A percentile compares a stretch with the other conserved stretches of the same genome.
Conservation (phyloP, 2,113 vertebrate genomes). For the Redunca redunca region DNA sequence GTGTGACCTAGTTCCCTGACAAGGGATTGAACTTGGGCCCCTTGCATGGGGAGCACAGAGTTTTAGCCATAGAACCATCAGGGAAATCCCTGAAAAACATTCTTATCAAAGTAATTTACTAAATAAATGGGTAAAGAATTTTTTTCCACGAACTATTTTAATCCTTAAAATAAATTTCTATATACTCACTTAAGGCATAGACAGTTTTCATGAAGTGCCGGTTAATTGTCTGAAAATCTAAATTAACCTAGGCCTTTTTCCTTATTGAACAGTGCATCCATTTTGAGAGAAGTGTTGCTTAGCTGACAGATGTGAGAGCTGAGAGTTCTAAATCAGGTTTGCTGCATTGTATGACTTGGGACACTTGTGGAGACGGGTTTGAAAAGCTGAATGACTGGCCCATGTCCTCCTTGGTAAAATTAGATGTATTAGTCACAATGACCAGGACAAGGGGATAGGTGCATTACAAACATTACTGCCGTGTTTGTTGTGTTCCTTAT, state of each 20-base stretch:
- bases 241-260: background rate
- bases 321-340: background rate
- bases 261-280: background rate
- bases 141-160: background rate
- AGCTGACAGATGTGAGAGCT: background rate
- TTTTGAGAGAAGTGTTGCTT: background rate
- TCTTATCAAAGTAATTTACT: background rate
- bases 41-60: background rate
- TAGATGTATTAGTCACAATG: background rate
- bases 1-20: background rate
- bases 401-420: background rate
- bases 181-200: background rate
- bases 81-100: background rate
- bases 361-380: too few species aligned
- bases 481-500: background rate
- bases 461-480: accelerated
- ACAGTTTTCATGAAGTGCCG: background rate
- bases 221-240: background rate
- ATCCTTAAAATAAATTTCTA: background rate
- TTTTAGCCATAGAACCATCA: background rate
- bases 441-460: background rate
- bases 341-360: background rate
- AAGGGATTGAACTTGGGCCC: background rate
- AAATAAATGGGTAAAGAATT: background rate
- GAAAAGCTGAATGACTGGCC: background rate